Conservation (phyloP, 1,140 invertebrate genomes). For the Hyles vespertilio region DNA sequence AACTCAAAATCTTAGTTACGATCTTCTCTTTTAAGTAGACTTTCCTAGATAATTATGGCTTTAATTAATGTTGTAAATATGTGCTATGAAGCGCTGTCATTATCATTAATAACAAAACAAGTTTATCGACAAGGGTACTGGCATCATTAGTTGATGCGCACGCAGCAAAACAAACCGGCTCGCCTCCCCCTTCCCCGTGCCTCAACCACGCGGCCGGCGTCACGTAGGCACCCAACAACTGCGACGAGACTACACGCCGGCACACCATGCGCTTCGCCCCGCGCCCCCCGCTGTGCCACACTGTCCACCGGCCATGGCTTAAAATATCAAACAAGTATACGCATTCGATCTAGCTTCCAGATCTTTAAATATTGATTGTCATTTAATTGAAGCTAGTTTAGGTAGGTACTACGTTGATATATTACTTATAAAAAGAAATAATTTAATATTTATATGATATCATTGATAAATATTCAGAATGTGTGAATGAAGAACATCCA, state of each 20-base stretch:
- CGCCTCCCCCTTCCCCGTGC: slow-evolving; percentile 29
- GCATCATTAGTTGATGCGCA: slow-evolving; percentile 39
- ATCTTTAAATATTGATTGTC: not conserved
- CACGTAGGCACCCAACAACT: slow-evolving; percentile 57
- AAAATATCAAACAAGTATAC: slow-evolving; percentile 4
- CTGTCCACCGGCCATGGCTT: not conserved
- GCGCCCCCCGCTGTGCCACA: not conserved
- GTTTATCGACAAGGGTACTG: too few species aligned
- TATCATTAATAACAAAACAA: not conserved
- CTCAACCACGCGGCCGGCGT: slow-evolving; percentile 58
- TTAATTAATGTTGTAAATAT: too few species aligned
- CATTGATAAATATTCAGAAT: too few species aligned
- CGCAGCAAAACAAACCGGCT: slow-evolving; percentile 54
- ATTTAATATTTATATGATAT: too few species aligned
- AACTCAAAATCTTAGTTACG: too few species aligned
- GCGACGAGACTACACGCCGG: slow-evolving; percentile 1
- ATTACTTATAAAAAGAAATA: too few species aligned
- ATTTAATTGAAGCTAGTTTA: not conserved
- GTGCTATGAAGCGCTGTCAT: too few species aligned
- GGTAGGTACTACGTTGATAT: not conserved
- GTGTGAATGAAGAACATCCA: too few species aligned
- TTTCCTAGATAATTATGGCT: too few species aligned
- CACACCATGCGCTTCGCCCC: slow-evolving; percentile 1
- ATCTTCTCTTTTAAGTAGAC: too few species aligned
- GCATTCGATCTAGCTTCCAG: not conserved